Conservation (phyloP, 2,797 vertebrate genomes). For the Clarias pachynema region DNA sequence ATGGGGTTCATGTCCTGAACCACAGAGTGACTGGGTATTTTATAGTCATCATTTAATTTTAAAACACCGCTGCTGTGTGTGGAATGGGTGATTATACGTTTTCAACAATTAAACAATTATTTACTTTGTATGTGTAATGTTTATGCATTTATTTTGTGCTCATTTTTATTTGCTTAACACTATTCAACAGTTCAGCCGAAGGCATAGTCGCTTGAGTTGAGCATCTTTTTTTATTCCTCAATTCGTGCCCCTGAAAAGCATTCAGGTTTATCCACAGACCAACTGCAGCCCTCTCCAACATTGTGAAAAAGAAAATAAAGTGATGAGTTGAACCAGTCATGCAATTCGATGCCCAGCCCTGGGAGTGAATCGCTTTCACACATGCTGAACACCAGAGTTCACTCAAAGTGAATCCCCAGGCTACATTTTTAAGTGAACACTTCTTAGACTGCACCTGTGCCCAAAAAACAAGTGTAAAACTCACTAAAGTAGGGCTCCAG, state of each 20-base stretch:
- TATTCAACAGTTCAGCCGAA: not conserved
- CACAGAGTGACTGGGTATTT: not conserved
- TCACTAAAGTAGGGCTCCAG: not conserved
- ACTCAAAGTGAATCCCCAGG: not conserved
- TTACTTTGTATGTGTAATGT: not conserved
- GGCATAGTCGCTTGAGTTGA: not conserved
- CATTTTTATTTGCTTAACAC: not conserved
- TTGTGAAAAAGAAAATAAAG: slow-evolving; percentile 9
- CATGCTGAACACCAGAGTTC: not conserved
- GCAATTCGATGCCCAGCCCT: not conserved
- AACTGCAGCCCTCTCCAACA: no score
- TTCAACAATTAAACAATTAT: not conserved
- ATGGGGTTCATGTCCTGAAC: not conserved
- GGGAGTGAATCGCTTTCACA: slow-evolving; percentile 8
- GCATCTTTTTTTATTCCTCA: no score
- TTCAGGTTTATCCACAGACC: not conserved
- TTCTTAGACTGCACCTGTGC: not conserved
- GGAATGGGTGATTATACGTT: not conserved
- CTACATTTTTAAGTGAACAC: not conserved
- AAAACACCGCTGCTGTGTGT: not conserved
- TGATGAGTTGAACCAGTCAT: not conserved
- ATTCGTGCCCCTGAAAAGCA: not conserved
- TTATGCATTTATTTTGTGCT: not conserved
- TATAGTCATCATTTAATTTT: not conserved
- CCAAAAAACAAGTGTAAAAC: not conserved